Base-by-base conservation (phyloP, 2,888 invertebrate species). In the Colostygia pectinataria region DNA sequence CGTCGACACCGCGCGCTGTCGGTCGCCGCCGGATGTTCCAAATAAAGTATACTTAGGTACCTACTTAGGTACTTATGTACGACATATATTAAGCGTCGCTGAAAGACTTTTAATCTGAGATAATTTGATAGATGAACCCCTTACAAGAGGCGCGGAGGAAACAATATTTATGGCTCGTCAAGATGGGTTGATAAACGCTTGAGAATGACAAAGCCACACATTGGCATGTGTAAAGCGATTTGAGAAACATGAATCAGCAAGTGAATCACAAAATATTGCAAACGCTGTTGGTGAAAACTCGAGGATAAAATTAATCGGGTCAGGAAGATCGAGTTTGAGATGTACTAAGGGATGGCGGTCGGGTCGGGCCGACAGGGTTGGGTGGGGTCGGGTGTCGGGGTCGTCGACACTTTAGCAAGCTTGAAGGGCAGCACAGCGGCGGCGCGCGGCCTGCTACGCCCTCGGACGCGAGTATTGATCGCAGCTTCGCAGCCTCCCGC, bases 341-440 rank as follows among this genome's bases (percentile, higher is more conserved):
- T 77, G 66, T 68, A 65, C 60, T 68, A 68, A 71, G 78, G 77
- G 74, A 66, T 77, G 70, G 59, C 56, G 66, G 63, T 20, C 67
- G 66, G 60, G 65, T 65, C 66, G 59, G 62, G 59, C 59, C 45
- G 66, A 59, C 66, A 48, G 59, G 53, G 64, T 62, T 61, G 70
- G 62, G 67, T 56, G 63, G 20, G 20, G 4, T 20, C 66, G 68
- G 68, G 67, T 67, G 63, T 8, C 71, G 76, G 78, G 88, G 87
- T 88, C 88, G 84, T 79, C 81, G 88, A 87, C 88, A 80, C 79
- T 72, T 68, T 74, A 80, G n/a, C n/a, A n/a, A n/a, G n/a, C n/a
- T n/a, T 84, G 89, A 87, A 87, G 88, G 87, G 84, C 87, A 87
- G 83, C 77, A 55, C 65, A 18, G 63, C 57, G 61, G 65, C 63